These are phyloP conservation scores for Sebastes dallii DNA, from an alignment of 2,797 vertebrate species.

Conservation along the genomic window DNA sequence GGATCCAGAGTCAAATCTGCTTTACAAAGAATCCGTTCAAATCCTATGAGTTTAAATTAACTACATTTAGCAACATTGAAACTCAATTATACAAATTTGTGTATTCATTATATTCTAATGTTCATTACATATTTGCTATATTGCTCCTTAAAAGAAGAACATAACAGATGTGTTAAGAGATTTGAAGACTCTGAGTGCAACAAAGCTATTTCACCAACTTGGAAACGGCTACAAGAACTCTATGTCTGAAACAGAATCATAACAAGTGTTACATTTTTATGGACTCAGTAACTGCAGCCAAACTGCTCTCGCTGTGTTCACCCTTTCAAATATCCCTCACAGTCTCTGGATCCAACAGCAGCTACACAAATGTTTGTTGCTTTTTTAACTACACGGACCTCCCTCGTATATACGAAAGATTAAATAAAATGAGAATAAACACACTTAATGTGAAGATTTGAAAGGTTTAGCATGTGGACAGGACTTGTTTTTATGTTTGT, in stretches of 20 bases:
- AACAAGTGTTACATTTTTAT: not conserved
- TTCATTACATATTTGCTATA: not conserved
- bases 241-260: not conserved
- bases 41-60: not conserved
- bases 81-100: not conserved
- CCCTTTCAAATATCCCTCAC: not conserved
- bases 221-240: not conserved
- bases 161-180: not conserved
- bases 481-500: conserved; percentile 36
- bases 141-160: not conserved
- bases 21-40: not conserved
- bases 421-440: conserved; percentile 8
- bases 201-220: not conserved
- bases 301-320: not conserved
- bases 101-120: not conserved
- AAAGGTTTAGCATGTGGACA: not conserved
- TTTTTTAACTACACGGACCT: not conserved
- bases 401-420: not conserved
- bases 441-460: conserved; percentile 1
- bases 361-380: not conserved
- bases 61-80: not conserved
- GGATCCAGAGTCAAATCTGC: not conserved
- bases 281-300: not conserved
- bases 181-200: not conserved
- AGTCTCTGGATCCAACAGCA: not conserved